phyloP scores from a whole-genome alignment of 1,140 invertebrate genomes.

The Anoplophora glabripennis region DNA sequence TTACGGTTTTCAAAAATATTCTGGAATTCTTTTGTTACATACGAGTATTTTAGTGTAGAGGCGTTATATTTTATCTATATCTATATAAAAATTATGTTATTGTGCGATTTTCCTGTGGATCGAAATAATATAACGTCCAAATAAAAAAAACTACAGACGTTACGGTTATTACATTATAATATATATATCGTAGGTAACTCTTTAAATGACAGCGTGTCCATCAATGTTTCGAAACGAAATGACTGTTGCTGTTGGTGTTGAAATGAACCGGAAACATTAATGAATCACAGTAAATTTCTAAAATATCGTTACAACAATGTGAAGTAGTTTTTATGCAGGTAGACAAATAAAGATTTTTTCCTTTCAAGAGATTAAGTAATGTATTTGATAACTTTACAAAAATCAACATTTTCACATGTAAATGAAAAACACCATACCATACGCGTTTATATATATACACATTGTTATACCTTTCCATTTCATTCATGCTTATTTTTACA shows the following conservation, averaged over 20 bases:
- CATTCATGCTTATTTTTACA: constrained; percentile 39
- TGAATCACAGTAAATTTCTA: constrained; percentile 1
- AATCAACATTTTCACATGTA: constrained; percentile 16
- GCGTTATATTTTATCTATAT: neutral
- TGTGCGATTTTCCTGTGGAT: neutral
- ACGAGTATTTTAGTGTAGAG: too few relatives aligned
- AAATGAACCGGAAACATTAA: neutral
- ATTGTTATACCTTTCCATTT: constrained; percentile 8
- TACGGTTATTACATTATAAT: constrained; percentile 37
- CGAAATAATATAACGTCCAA: neutral
- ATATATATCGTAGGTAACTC: constrained; percentile 27
- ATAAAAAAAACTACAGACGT: constrained; percentile 27
- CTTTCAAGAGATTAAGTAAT: constrained; percentile 8
- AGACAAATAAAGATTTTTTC: constrained; percentile 16
- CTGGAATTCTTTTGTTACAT: neutral
- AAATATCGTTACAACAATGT: constrained; percentile 3
- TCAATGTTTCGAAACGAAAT: constrained; percentile 8
- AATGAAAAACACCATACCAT: constrained; percentile 12
- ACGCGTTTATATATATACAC: constrained; percentile 4
- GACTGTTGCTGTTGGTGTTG: neutral
- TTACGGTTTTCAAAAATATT: constrained; percentile 2
- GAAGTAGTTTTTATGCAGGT: constrained; percentile 4
- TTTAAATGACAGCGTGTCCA: constrained; percentile 8
- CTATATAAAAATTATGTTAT: neutral
- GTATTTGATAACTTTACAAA: constrained; percentile 18